Evolutionary conservation across 2,797 vertebrate genomes (phyloP), one percentile per base, ranked within the genome.

Genomic region (Pipistrellus kuhlii): DNA sequence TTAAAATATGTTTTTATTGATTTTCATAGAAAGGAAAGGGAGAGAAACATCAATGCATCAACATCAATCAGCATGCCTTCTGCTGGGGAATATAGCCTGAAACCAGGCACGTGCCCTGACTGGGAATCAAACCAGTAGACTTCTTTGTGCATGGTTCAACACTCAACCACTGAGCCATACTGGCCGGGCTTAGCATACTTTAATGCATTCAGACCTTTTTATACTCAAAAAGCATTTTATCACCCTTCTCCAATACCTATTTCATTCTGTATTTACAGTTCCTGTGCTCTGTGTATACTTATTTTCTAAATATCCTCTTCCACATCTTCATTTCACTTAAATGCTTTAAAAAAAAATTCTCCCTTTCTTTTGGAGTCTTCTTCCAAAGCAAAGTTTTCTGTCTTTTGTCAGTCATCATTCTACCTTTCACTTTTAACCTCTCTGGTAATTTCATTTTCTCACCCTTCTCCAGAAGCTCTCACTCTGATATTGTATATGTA

Each of bases 181-280:
- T 57, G 55, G 23, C 55, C 10, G 10, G 55, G 55, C 55, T 59
- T 59, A 59, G 53, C 80, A 73, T 93, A 51, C 48, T 78, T 89
- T 41, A 83, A 88, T 81, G 17, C 44, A 35, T 25, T 88, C 41
- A 88, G 30, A 88, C 35, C 18, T 82, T 94, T 95, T 90, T 64
- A 88, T 23, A 72, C 92, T 64, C n/a, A 80, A 87, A 88, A 87
- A 94, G 11, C 17, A 48, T 72, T 85, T 85, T 83, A n/a, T 91
- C 21, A 64, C 30, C 17, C 27, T 95, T 72, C 48, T 80, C 35
- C 46, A 76, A 25, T 78, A 84, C n/a, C 38, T 18, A 48, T 93
- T 91, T 96, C 80, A 59, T 66, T 90, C 46, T 91, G 15, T 68
- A 55, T 93, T 94, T 82, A 77, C 48, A 93, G 48, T 90, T 94